Base-by-base conservation (phyloP, 37 sponge, comb jelly and placozoan genomes). In the Chondrosia reniformis region DNA sequence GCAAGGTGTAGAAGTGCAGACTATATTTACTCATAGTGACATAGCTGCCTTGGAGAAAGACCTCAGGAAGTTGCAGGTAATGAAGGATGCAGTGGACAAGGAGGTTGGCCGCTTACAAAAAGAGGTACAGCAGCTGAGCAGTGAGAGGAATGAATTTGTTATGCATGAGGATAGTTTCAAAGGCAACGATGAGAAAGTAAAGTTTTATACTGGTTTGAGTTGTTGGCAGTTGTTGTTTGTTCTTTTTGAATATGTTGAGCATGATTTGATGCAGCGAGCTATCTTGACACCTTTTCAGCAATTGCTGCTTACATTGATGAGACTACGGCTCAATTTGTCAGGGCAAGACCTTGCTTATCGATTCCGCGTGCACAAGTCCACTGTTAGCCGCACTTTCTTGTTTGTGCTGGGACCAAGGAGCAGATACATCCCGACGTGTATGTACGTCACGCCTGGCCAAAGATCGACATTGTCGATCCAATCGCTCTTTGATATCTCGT, bases 261-360 rank as follows among this genome's bases (percentile, higher is more conserved):
- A 12, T 49, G 54, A 49, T 49, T 49, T 49, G 17, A 49, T 49
- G 54, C 54, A 49, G 15, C 54, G 54, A 12, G 12, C 54, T 19
- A 49, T 19, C 54, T 49, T 49, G 54, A 49, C 54, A 49, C 54
- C 54, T 19, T 49, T 49, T 49, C 54, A 49, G 54, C 54, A 49
- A 49, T 49, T 49, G 54, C 17, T 49, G 54, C 54, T 49, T 12
- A 49, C 12, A 19, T 49, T 49, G 54, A 49, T 49, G 54, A 49
- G 54, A 17, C 54, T 49, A 17, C 54, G 17, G 17, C 54, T 49
- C 15, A 49, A 49, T 49, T 17, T 49, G 54, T 49, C 54, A 17
- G 54, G 54, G 54, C 54, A 49, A 49, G 54, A 49, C 54, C 54
- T 49, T 49, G 54, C 54, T 49, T 49, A 49, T 49, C 54, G 17